These are phyloP conservation scores for Genyomyrus donnyi DNA, from an alignment of 2,113 vertebrate genomes.

Conservation along the genomic window DNA sequence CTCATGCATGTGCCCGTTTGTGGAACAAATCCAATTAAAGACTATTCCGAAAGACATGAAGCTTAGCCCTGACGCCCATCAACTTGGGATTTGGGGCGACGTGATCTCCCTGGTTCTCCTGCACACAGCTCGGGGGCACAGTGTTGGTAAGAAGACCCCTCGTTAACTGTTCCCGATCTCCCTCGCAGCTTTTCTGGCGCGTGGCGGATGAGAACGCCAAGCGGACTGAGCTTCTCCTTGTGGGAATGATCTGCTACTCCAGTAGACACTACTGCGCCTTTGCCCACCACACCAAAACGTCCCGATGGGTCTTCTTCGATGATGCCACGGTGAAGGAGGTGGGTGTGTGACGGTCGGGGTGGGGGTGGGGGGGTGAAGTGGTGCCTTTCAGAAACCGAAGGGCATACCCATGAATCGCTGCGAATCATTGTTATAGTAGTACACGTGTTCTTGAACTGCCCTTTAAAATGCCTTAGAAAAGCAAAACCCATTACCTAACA, in stretches of 20 bases:
- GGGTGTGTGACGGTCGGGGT: slow-evolving; percentile 14
- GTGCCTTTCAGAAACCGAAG: background rate
- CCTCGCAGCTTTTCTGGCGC: slow-evolving; percentile 83
- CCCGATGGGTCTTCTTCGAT: slow-evolving; percentile 96
- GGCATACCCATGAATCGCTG: background rate
- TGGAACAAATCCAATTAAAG: background rate
- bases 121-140: background rate
- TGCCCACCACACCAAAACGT: slow-evolving; percentile 91
- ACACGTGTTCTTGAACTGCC: background rate
- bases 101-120: background rate
- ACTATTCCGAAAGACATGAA: background rate
- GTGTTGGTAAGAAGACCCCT: background rate
- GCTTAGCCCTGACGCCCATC: background rate
- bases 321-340: slow-evolving; percentile 98
- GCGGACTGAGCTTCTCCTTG: slow-evolving; percentile 84
- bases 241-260: slow-evolving; percentile 95
- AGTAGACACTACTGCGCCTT: slow-evolving; percentile 95
- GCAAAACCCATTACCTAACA: background rate
- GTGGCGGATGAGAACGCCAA: slow-evolving; percentile 93
- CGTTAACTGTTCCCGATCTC: slow-evolving; percentile 20
- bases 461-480: background rate
- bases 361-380: background rate
- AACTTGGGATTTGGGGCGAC: background rate
- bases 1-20: background rate
- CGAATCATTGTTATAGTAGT: background rate